Evolutionary conservation across 2,797 vertebrate species (phyloP).

Genomic region (Chiroxiphia lanceolata): DNA sequence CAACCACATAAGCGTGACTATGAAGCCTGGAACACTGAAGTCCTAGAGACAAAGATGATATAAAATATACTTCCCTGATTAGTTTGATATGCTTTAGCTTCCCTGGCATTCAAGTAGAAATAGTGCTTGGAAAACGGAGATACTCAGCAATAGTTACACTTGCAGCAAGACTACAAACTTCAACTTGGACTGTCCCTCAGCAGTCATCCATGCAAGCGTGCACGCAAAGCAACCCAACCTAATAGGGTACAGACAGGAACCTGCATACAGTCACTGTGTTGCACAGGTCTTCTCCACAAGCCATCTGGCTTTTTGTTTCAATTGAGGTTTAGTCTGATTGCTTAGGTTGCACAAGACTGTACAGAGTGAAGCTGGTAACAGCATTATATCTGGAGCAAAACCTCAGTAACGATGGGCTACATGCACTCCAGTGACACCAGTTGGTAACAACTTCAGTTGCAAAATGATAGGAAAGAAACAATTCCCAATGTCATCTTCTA

Average conservation of each 20-base stretch:
- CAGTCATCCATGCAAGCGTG: not conserved
- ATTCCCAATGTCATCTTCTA: not conserved
- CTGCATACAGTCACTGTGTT: not conserved
- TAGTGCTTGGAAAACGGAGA: not conserved
- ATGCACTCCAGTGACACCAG: rapidly evolving
- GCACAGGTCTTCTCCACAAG: not conserved
- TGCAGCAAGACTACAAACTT: not conserved
- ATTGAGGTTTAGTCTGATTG: not conserved
- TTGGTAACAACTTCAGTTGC: not conserved
- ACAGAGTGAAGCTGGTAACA: not conserved
- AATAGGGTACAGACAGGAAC: not conserved
- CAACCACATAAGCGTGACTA: not conserved
- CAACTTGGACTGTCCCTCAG: not conserved
- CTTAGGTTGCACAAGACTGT: not conserved
- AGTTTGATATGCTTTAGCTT: not conserved
- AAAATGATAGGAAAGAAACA: not conserved
- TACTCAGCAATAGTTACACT: not conserved
- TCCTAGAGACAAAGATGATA: not conserved
- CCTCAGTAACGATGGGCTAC: not conserved
- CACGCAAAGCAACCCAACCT: not conserved
- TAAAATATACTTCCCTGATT: not conserved
- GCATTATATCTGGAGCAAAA: not conserved
- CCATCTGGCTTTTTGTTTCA: not conserved
- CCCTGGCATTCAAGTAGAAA: not conserved
- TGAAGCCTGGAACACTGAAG: not conserved